These are phyloP conservation scores for Alentia gelatinosa DNA, from an alignment of 2,888 invertebrate species.

Conservation along the genomic window DNA sequence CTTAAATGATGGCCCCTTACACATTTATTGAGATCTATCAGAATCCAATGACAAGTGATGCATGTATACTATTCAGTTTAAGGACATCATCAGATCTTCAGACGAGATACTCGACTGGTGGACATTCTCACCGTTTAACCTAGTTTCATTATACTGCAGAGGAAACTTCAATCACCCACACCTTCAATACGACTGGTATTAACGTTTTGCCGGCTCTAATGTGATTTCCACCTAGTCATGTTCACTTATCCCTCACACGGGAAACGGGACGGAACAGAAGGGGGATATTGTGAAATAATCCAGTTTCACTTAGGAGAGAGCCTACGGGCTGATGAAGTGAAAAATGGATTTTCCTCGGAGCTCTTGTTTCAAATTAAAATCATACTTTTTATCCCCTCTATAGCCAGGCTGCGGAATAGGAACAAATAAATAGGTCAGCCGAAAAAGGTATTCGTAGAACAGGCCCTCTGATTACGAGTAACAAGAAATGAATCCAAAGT, in stretches of 20 bases:
- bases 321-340: not conserved
- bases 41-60: no score
- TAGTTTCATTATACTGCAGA: no score
- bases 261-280: not conserved
- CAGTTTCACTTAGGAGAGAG: not conserved
- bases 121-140: no score
- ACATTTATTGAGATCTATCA: no score
- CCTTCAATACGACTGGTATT: no score
- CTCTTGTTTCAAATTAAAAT: conserved; percentile 42
- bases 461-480: not conserved
- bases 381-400: not conserved
- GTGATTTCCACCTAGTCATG: not conserved
- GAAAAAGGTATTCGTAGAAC: not conserved
- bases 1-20: no score
- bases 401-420: not conserved
- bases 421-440: not conserved
- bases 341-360: conserved; percentile 29
- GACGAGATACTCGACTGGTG: no score
- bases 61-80: no score
- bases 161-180: no score
- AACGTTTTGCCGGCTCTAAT: not conserved
- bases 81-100: no score
- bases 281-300: not conserved
- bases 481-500: not conserved
- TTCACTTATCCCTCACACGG: not conserved